Percentiles rank a stretch among this genome's conserved stretches.
Conservation (phyloP, 2,113 vertebrate genomes). For the Otolemur garnettii region DNA sequence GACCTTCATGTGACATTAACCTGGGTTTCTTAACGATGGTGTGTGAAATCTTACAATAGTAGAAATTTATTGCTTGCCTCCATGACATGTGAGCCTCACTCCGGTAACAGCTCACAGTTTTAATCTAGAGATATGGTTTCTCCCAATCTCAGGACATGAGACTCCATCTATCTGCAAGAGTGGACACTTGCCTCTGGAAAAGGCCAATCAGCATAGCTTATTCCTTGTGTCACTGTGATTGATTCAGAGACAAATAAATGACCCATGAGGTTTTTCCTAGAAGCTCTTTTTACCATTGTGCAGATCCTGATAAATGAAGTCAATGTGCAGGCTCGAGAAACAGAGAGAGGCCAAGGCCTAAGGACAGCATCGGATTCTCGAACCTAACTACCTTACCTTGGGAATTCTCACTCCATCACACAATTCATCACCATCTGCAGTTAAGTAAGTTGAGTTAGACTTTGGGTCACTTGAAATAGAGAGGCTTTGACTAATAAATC, state of each 20-base stretch:
- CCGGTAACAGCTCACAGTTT: background rate
- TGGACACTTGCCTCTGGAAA: background rate
- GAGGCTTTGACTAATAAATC: conserved; percentile 53
- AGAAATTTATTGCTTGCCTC: background rate
- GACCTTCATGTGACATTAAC: background rate
- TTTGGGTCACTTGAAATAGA: conserved; percentile 9
- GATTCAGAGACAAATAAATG: background rate
- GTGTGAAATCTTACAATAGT: background rate
- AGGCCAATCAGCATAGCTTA: background rate
- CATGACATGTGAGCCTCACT: background rate
- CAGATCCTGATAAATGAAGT: background rate
- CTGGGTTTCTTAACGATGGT: background rate
- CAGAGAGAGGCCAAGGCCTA: background rate
- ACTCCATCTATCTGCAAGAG: background rate
- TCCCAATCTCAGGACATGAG: background rate
- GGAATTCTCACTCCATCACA: background rate
- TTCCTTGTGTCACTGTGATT: background rate
- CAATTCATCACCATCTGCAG: background rate
- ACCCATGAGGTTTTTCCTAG: background rate
- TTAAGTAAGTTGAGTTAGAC: conserved; percentile 18
- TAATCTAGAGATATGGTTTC: background rate
- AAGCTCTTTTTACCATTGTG: background rate
- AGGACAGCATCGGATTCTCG: background rate
- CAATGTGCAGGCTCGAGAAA: background rate
- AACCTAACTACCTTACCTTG: background rate